Percentiles rank a stretch among this genome's conserved stretches.
Conservation (phyloP, 2,113 vertebrate species). For the Polyodon spathula region DNA sequence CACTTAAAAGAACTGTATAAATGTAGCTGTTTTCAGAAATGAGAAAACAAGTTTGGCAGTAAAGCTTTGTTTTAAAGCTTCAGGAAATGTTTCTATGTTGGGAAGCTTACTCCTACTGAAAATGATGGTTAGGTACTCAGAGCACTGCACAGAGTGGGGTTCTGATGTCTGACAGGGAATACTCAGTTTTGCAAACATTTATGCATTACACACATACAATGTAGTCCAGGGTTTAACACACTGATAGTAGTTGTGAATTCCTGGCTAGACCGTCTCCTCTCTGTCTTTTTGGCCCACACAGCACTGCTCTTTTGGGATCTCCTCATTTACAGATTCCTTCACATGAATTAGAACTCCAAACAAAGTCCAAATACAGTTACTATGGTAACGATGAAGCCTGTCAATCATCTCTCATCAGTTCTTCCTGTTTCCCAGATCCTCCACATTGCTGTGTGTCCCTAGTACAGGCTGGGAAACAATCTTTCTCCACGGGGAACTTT, state of each 20-base stretch:
- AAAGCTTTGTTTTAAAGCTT: too few species aligned
- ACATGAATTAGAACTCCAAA: constrained; percentile 57
- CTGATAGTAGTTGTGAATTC: constrained; percentile 40
- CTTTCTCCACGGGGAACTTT: constrained; percentile 50
- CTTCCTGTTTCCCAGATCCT: constrained; percentile 34
- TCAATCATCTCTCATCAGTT: constrained; percentile 69
- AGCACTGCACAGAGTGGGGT: too few species aligned
- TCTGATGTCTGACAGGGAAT: too few species aligned
- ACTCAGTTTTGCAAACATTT: too few species aligned
- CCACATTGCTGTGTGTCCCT: constrained; percentile 57
- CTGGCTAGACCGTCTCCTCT: constrained; percentile 39
- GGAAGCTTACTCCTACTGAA: too few species aligned
- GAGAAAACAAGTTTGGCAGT: too few species aligned
- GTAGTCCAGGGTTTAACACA: constrained; percentile 5
- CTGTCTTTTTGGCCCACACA: constrained; percentile 43
- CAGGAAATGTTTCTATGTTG: too few species aligned
- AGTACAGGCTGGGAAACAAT: constrained; percentile 49
- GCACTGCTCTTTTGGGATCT: constrained; percentile 53
- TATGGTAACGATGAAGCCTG: constrained; percentile 58
- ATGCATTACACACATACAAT: background rate
- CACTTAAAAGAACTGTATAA: too few species aligned
- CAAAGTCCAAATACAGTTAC: constrained; percentile 55
- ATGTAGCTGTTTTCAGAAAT: too few species aligned
- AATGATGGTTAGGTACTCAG: too few species aligned
- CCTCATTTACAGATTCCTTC: constrained; percentile 46